phyloP scores from a whole-genome alignment of 1,140 invertebrate genomes.

The Plodia interpunctella region DNA sequence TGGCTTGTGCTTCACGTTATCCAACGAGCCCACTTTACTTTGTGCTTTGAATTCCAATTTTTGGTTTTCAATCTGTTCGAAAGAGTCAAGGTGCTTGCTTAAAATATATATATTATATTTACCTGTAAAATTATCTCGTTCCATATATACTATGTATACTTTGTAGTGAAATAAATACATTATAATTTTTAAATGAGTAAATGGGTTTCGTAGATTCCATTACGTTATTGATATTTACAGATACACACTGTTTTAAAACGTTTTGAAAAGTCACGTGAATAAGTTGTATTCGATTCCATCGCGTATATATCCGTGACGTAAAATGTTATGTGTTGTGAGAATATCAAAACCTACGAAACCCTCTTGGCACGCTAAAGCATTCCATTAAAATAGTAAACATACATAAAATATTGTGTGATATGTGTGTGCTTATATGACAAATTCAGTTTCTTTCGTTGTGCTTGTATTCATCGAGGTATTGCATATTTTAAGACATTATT shows the following conservation, averaged over 20 bases:
- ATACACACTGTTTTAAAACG: not conserved
- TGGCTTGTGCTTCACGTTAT: constrained; percentile 95
- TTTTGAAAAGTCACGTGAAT: no score
- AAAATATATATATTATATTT: constrained; percentile 8
- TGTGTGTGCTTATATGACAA: not conserved
- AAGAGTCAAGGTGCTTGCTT: constrained; percentile 52
- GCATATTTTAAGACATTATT: constrained; percentile 17
- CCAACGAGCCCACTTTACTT: constrained; percentile 93
- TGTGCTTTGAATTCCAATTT: constrained; percentile 91
- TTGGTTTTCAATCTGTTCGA: constrained; percentile 89
- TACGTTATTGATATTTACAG: not conserved
- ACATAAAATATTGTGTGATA: constrained; percentile 7
- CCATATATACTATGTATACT: no score
- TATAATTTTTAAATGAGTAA: no score
- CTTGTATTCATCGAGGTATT: not conserved
- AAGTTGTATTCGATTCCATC: no score
- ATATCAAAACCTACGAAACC: constrained; percentile 8
- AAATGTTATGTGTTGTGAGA: constrained; percentile 6
- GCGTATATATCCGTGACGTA: not conserved
- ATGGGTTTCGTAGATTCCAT: constrained; percentile 14
- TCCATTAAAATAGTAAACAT: not conserved
- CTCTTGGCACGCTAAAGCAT: constrained; percentile 6
- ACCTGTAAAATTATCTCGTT: not conserved
- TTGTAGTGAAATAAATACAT: no score
- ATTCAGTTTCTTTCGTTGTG: not conserved